Evolutionary conservation across 2,797 vertebrate species (phyloP).

Genomic region (Brotula barbata): DNA sequence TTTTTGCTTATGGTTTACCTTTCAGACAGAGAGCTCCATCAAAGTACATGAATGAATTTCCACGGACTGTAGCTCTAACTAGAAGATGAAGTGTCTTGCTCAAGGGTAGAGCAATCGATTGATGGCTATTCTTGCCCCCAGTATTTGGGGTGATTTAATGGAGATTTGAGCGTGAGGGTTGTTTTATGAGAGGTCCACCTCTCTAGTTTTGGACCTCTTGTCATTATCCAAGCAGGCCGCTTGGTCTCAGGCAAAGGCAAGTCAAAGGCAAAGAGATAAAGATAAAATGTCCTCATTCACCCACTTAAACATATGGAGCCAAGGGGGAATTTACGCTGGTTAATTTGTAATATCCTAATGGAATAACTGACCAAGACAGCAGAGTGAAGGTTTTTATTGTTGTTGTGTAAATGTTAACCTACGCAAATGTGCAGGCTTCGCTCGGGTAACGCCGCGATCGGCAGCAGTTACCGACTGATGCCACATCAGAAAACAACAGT

Average conservation of each 20-base stretch:
- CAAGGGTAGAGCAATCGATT: slow-evolving; percentile 22
- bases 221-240: slow-evolving; percentile 6
- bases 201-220: not conserved
- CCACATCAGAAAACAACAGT: slow-evolving; percentile 56
- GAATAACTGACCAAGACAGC: not conserved
- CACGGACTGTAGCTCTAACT: slow-evolving; percentile 1
- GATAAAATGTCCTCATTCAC: slow-evolving; percentile 9
- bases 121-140: slow-evolving; percentile 5
- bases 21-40: not conserved
- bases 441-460: slow-evolving; percentile 28
- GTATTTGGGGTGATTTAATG: slow-evolving; percentile 15
- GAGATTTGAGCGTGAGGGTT: slow-evolving; percentile 9
- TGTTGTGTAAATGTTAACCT: slow-evolving; percentile 20
- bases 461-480: slow-evolving; percentile 56
- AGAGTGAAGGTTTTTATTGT: not conserved
- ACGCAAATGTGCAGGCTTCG: slow-evolving; percentile 12
- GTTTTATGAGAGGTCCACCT: slow-evolving; percentile 4
- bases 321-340: not conserved
- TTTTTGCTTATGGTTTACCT: not conserved
- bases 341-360: not conserved
- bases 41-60: slow-evolving; percentile 5
- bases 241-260: slow-evolving; percentile 1
- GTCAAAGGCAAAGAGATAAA: slow-evolving; percentile 2
- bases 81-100: slow-evolving; percentile 10
- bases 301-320: not conserved